Evolutionary conservation across 2,113 vertebrate genomes (phyloP).

Genomic region (Pachyramphus minor): DNA sequence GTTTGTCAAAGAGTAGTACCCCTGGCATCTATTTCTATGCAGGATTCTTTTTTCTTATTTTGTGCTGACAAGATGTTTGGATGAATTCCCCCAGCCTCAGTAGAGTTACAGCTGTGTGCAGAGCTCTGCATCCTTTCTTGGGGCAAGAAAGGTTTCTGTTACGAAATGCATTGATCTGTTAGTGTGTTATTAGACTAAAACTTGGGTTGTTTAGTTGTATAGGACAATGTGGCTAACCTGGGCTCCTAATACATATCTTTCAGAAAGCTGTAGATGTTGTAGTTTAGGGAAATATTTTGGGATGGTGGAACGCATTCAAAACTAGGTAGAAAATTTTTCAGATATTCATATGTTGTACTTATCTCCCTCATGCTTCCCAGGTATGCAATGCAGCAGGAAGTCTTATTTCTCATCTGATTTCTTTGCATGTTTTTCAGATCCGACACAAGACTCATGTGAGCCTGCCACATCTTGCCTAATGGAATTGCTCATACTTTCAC

Average conservation of each 20-base stretch:
- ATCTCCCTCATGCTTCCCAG: neutral
- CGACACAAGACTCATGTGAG: neutral
- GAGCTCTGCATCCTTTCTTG: neutral
- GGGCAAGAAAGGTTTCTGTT: neutral
- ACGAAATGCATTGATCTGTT: neutral
- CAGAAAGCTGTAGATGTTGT: neutral
- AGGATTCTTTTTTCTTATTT: neutral
- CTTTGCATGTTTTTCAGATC: conserved; percentile 1
- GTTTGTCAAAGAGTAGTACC: neutral
- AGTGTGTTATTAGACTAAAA: neutral
- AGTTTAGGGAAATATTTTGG: neutral
- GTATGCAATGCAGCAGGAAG: neutral
- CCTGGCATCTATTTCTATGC: rapidly evolving
- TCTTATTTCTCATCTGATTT: neutral
- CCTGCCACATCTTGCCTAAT: neutral
- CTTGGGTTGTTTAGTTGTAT: neutral
- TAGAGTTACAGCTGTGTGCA: neutral
- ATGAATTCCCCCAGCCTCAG: neutral
- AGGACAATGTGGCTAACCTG: neutral
- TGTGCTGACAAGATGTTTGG: neutral
- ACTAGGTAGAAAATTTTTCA: neutral
- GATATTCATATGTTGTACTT: neutral
- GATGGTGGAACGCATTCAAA: neutral
- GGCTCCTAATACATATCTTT: neutral
- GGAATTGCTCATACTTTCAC: neutral